phyloP scores from a whole-genome alignment of 37 sponge, comb jelly and placozoan genomes.

The Halisarca cf. caerulea region DNA sequence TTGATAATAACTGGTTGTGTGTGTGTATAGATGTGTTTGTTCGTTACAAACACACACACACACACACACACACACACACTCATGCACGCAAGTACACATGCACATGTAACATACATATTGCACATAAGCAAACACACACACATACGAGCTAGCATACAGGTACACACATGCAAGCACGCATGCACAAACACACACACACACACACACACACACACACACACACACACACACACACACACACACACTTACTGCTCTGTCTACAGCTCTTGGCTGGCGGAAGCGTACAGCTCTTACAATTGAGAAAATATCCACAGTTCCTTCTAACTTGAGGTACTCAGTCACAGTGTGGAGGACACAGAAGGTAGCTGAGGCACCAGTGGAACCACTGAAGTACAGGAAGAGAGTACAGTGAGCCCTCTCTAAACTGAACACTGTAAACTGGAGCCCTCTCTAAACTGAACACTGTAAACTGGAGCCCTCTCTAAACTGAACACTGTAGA shows the following conservation, averaged over 20 bases:
- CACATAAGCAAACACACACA: not conserved
- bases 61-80: not conserved
- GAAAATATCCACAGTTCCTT: constrained; percentile 80
- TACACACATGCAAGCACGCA: not conserved
- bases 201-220: not conserved
- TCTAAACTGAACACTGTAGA: no score
- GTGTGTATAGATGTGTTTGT: no score
- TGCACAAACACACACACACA: no score
- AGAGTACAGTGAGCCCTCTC: not conserved
- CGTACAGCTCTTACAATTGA: constrained; percentile 40
- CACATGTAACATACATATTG: no score
- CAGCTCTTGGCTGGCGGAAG: not conserved
- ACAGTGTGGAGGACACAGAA: constrained; percentile 72
- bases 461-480: no score
- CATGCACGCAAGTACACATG: not conserved
- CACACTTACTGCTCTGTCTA: not conserved
- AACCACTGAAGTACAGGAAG: constrained; percentile 52
- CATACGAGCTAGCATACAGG: no score
- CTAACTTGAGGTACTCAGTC: constrained; percentile 77
- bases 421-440: no score
- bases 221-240: not conserved
- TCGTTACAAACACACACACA: no score
- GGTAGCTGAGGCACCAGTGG: constrained; percentile 71
- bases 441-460: no score
- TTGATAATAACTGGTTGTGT: no score